Base-by-base conservation (phyloP, 2,113 vertebrate genomes). In the Pao palembangensis region DNA sequence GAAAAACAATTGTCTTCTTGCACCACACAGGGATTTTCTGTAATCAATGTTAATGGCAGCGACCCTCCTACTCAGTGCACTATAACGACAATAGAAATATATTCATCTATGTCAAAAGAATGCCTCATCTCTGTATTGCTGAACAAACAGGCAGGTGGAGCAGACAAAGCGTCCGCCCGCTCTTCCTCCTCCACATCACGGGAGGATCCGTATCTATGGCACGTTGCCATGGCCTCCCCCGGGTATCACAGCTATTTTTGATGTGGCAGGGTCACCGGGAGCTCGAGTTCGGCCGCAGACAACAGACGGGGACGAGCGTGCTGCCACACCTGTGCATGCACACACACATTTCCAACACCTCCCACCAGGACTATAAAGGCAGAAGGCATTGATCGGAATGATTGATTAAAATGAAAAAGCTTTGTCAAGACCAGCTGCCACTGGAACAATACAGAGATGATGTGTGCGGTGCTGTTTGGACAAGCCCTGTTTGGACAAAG, bases 161-260 rank as follows among this genome's bases (percentile, higher is more conserved):
- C 73, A 61, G 72, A 81, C 62, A 72, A 73, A 85, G 62, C 58
- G 69, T 67, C 63, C n/a, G 17, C 59, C 57, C 56, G 53, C 23
- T 31, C 51, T 57, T 60, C 67, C 74, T 79, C 79, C 75, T 69
- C 59, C 65, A 58, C 71, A 71, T 75, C 78, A 52, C 41, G 70
- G n/a, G 71, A 80, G 73, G 63, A 65, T 76, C 71, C 51, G 81
- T 87, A 79, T 85, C 84, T 83, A 79, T 82, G 79, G 73, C 58
- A 72, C 17, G 67, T 84, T 88, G 84, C 84, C 80, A 87, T 74
- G 42, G 87, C 80, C 70, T 84, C 85, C 83, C 82, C 78, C 61
- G 78, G 82, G 87, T 77, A 80, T 78, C 69, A 25, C 64, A 5
- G 58, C 65, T 88, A 90, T 91, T 89, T 89, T 86, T 90, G 87